Evolutionary conservation across 2,113 vertebrate species (phyloP).

Genomic region (Prionailurus bengalensis): DNA sequence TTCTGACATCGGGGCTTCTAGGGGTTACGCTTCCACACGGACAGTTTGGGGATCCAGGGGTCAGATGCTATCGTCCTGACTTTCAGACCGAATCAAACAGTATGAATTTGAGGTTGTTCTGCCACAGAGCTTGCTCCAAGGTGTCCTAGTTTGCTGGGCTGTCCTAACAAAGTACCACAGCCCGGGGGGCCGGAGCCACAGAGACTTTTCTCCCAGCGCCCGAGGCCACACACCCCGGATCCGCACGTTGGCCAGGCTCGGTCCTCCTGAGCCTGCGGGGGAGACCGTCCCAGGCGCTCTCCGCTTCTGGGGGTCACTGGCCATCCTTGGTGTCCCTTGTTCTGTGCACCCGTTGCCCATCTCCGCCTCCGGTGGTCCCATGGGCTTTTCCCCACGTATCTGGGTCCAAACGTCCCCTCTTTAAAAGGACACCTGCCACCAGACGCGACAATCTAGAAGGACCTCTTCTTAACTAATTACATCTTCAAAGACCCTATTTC

Average conservation of each 20-base stretch:
- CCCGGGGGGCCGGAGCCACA: too few species aligned
- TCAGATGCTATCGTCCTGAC: neutral
- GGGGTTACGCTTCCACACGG: neutral
- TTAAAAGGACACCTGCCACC: neutral
- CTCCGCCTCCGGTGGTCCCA: neutral
- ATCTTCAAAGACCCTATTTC: neutral
- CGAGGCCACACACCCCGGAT: neutral
- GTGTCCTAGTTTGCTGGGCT: neutral
- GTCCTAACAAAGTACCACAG: accelerated
- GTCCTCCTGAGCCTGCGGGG: neutral
- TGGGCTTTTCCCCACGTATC: neutral
- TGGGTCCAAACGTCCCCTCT: neutral
- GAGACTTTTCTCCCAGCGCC: neutral
- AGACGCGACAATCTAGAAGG: neutral
- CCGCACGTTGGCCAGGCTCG: neutral
- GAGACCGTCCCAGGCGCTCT: neutral
- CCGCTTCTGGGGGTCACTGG: neutral
- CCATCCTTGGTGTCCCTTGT: neutral
- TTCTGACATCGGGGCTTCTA: accelerated
- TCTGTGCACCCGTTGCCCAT: accelerated
- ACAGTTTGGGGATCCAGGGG: neutral
- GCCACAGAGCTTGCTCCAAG: neutral
- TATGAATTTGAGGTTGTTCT: neutral
- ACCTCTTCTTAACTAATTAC: neutral
- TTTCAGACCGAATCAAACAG: neutral